Evolutionary conservation across 2,888 invertebrate species (phyloP).

Genomic region (Eubasilissa splendida): DNA sequence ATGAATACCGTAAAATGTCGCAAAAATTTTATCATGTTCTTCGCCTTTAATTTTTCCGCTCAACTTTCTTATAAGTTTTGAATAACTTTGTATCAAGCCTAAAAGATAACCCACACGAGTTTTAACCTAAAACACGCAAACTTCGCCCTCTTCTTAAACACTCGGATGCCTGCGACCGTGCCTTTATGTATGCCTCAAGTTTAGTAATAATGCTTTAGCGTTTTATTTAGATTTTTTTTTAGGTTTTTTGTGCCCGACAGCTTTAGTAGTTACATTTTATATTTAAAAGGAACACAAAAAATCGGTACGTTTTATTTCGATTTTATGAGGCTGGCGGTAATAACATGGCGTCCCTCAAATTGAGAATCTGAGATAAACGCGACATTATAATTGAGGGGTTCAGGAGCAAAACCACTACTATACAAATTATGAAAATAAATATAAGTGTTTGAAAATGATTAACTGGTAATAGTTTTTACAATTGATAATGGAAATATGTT

Average conservation of each 20-base stretch:
- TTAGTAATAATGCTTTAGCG: background rate
- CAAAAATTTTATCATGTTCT: conserved; percentile 18
- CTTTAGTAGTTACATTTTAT: no score
- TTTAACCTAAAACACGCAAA: conserved; percentile 26
- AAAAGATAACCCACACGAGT: conserved; percentile 24
- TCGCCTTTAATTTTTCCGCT: conserved; percentile 24
- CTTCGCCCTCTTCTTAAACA: conserved; percentile 41
- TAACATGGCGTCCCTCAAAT: no score
- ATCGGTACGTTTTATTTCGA: no score
- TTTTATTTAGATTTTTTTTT: background rate
- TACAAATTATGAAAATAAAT: no score
- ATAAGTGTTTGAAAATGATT: no score
- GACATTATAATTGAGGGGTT: no score
- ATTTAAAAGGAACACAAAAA: no score
- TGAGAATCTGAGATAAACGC: no score
- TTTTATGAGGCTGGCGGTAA: no score
- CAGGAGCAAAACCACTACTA: no score
- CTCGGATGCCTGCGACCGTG: conserved; percentile 29
- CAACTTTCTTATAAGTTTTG: conserved; percentile 16
- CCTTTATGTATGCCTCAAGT: conserved; percentile 24
- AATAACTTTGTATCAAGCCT: conserved; percentile 35
- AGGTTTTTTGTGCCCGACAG: background rate
- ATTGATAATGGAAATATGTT: no score
- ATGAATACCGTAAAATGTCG: conserved; percentile 7
- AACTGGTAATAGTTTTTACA: no score